Percentiles rank a stretch among this genome's conserved stretches.
These are phyloP conservation scores for Irena cyanogastra DNA, from an alignment of 2,113 vertebrate species.

Conservation along the genomic window DNA sequence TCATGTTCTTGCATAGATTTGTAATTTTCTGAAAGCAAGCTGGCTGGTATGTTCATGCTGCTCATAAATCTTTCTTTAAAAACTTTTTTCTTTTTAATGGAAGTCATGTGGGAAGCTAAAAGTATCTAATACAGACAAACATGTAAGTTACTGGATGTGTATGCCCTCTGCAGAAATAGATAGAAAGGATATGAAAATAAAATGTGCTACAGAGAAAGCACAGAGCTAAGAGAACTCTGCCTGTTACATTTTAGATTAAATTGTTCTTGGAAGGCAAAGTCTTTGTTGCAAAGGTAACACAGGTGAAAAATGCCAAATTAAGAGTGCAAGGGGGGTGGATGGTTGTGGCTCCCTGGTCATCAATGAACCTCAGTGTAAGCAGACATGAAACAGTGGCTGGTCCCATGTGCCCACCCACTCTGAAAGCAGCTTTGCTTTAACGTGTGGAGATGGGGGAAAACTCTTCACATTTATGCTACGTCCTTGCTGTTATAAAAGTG, in stretches of 20 bases:
- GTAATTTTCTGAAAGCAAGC: slow-evolving; percentile 33
- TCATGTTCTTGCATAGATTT: slow-evolving; percentile 8
- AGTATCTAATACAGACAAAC: not conserved
- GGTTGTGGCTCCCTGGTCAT: not conserved
- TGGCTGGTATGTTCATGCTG: not conserved
- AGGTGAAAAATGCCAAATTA: not conserved
- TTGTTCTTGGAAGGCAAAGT: not conserved
- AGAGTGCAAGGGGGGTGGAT: too few relatives aligned
- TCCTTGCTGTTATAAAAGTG: not conserved
- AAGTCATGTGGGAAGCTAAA: not conserved
- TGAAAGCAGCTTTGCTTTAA: not conserved
- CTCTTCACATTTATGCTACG: not conserved
- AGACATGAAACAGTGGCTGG: fast-evolving
- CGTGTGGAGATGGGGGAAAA: fast-evolving
- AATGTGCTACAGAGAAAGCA: not conserved
- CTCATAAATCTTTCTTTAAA: not conserved
- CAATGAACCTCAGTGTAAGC: not conserved
- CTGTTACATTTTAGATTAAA: not conserved
- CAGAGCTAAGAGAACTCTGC: not conserved
- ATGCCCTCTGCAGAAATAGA: not conserved
- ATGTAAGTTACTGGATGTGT: not conserved
- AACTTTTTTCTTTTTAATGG: not conserved
- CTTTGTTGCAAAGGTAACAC: not conserved
- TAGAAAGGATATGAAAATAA: not conserved
- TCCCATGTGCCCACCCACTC: not conserved